These are phyloP conservation scores for Tychaedon coryphoeus DNA, from an alignment of 2,113 vertebrate species.

Conservation along the genomic window DNA sequence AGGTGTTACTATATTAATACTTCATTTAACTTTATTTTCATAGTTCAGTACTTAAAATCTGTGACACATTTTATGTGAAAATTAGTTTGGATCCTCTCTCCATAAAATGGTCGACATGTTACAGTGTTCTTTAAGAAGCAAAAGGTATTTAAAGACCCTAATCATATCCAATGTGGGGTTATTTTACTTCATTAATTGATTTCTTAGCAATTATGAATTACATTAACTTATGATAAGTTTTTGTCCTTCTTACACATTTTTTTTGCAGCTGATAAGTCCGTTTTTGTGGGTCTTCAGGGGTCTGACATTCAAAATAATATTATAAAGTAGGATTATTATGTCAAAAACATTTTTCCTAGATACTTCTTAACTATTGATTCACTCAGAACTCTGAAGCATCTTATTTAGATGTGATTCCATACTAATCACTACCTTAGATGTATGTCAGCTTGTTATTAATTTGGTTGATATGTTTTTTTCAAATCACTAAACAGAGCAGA, in stretches of 20 bases:
- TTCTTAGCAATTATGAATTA: background rate
- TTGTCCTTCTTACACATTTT: background rate
- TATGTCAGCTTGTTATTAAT: background rate
- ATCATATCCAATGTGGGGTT: background rate
- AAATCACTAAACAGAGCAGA: background rate
- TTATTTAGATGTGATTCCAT: background rate
- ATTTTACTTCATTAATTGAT: background rate
- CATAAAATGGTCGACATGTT: background rate
- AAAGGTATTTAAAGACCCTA: background rate
- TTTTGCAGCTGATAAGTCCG: background rate
- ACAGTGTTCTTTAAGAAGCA: fast-evolving
- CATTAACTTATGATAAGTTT: background rate
- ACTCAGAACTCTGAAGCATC: background rate
- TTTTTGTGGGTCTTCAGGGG: background rate
- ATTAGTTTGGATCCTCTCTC: background rate
- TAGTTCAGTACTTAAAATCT: background rate
- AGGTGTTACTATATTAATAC: background rate
- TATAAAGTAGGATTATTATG: background rate
- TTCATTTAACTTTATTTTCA: background rate
- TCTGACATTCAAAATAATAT: background rate
- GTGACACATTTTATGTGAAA: background rate
- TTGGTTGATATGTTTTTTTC: background rate
- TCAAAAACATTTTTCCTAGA: background rate
- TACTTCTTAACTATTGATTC: background rate
- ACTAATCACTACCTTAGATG: background rate